These are phyloP conservation scores for Bos indicus DNA, from an alignment of 2,113 vertebrate species.

Conservation along the genomic window DNA sequence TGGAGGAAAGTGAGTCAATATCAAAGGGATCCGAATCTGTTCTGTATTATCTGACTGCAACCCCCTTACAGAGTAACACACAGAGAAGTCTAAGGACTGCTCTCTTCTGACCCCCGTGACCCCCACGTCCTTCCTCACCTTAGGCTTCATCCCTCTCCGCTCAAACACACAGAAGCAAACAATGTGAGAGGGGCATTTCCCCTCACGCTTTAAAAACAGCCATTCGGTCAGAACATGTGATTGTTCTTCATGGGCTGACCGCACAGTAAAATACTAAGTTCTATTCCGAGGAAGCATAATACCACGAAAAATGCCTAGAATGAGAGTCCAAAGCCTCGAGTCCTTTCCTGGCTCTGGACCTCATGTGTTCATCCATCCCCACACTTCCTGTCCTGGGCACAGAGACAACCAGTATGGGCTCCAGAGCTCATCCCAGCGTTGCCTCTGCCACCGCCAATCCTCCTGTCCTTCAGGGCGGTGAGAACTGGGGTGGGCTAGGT, in stretches of 20 bases:
- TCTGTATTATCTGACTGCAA: background rate
- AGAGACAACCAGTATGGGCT: background rate
- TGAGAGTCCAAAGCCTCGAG: background rate
- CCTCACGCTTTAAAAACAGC: background rate
- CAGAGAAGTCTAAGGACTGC: background rate
- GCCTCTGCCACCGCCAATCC: background rate
- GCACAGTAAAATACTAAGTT: background rate
- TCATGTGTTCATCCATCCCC: background rate
- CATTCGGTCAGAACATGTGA: background rate
- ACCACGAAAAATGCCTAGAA: background rate
- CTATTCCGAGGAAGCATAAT: background rate
- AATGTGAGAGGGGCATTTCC: background rate
- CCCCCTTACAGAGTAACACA: background rate
- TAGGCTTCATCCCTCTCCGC: background rate
- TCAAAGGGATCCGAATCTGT: background rate
- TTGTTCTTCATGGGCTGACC: background rate
- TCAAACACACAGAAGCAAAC: background rate
- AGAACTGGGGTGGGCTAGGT: background rate
- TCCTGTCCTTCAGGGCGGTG: fast-evolving
- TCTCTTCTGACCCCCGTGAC: background rate
- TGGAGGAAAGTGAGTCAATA: background rate
- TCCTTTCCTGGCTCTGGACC: background rate
- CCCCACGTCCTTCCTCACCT: background rate
- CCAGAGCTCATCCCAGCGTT: background rate
- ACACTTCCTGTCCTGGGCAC: background rate